Conservation (phyloP, 1,140 invertebrate genomes). For the Globodera rostochiensis region DNA sequence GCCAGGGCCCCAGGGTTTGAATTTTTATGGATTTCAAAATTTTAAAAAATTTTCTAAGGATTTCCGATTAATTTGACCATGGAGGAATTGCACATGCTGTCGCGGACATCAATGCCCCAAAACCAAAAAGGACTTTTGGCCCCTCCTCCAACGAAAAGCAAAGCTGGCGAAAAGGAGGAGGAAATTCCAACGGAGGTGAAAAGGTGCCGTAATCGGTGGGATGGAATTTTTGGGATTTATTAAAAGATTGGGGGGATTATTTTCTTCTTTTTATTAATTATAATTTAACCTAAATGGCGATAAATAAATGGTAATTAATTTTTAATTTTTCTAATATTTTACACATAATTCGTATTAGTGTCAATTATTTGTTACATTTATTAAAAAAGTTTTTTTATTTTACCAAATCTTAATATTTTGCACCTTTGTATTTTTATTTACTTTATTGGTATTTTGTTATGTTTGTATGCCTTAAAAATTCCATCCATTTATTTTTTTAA, state of each 20-base stretch:
- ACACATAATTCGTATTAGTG: no score
- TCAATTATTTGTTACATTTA: no score
- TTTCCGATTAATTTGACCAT: slow-evolving; percentile 29
- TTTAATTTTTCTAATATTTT: no score
- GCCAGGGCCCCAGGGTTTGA: neutral
- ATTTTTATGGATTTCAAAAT: slow-evolving; percentile 5
- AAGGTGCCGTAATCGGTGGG: slow-evolving; percentile 9
- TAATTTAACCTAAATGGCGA: no score
- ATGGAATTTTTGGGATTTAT: slow-evolving; percentile 9
- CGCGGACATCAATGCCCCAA: slow-evolving; percentile 1
- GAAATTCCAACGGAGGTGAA: slow-evolving; percentile 14
- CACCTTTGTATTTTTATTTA: no score
- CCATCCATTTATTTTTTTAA: neutral
- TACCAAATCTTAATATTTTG: no score
- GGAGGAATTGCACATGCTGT: neutral
- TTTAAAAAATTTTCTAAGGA: neutral
- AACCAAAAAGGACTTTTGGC: neutral
- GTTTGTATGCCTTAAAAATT: neutral
- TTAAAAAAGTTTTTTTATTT: no score
- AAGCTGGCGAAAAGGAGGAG: neutral
- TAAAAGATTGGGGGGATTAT: no score
- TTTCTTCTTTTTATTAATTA: no score
- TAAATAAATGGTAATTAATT: no score
- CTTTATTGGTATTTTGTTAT: no score
- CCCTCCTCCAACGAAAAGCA: neutral